Percentiles rank a stretch among this genome's conserved stretches.
Conservation (phyloP, 37 sponge, comb jelly and placozoan species). For the Lycopodina hypogea region DNA sequence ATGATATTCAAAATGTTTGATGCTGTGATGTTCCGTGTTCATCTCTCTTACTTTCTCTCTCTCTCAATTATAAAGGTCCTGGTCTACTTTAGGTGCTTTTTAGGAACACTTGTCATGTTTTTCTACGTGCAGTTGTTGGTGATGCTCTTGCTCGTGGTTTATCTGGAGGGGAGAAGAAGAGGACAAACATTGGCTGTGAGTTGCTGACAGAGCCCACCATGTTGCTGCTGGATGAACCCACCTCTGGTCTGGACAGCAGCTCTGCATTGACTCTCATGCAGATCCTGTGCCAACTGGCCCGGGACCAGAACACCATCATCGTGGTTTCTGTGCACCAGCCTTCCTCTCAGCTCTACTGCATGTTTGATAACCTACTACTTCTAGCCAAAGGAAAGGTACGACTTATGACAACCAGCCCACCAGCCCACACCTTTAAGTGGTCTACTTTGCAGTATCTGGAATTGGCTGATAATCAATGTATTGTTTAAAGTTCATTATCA, state of each 20-base stretch:
- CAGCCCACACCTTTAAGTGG: no score
- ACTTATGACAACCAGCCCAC: neutral
- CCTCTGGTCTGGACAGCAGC: slow-evolving; percentile 87
- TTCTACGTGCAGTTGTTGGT: slow-evolving; percentile 51
- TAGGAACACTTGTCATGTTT: neutral
- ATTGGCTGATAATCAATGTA: no score
- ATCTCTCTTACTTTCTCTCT: neutral
- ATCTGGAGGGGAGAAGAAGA: slow-evolving; percentile 89
- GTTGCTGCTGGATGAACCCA: slow-evolving; percentile 85
- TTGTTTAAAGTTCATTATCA: no score
- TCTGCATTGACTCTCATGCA: slow-evolving; percentile 61
- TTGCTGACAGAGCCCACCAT: slow-evolving; percentile 72
- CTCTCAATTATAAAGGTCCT: no score
- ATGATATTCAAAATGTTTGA: no score
- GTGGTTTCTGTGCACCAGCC: slow-evolving; percentile 85
- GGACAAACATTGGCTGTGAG: slow-evolving; percentile 86
- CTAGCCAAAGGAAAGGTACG: slow-evolving; percentile 68
- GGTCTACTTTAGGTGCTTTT: no score
- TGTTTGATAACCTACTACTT: slow-evolving; percentile 75
- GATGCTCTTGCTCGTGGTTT: slow-evolving; percentile 48
- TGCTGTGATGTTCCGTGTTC: no score
- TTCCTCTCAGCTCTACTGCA: slow-evolving; percentile 72
- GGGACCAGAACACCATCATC: slow-evolving; percentile 42
- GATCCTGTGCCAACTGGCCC: slow-evolving; percentile 50
- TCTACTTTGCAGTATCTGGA: no score